Base-by-base conservation (phyloP, 2,888 invertebrate genomes). In the Limnephilus rhombicus region DNA sequence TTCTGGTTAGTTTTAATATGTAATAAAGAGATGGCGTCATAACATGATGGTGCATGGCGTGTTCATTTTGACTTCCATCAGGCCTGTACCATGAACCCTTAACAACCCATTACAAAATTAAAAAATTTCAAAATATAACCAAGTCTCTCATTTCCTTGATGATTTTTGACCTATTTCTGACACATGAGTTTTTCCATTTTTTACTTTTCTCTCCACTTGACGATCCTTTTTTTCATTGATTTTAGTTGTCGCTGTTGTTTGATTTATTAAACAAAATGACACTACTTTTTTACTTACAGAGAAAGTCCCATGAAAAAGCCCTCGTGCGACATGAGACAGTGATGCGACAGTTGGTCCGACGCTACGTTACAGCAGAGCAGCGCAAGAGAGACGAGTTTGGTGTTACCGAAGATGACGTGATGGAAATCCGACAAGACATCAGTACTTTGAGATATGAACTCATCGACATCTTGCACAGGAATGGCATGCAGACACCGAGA, bases 381-480 rank as follows among this genome's bases (percentile, higher is more conserved):
- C 96, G 98, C 85, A 98, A 98, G 94, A 97, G 98, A 89, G 99
- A 99, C 95, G 98, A 99, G 91, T 98, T 98, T 93, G 98, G 98
- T 13, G 98, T 99, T 41, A 99, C 98, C 0, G 99, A 99, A 95
- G 99, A 99, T 95, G 99, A 99, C 95, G 98, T 99, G 94, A 99
- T 99, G 97, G 99, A 99, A 96, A 98, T 99, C 94, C 97, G 99
- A 94, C 99, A 99, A 94, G 99, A 99, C 95, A 99, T 99, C 93
- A 99, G 99, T n/a, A 98, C 99, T 7, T 97, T 99, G 94, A 97
- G 99, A 93, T 99, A 98, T 95, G 99, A 99, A 94, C 96, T 99
- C 37, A 97, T 99, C 91, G 99, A 99, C 94, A 99, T 99, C 94
- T 97, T 99, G 18, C 97, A 97, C 91, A 98, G 97, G 94, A 99